Base-by-base conservation (phyloP, 2,888 invertebrate genomes). In the Penaeus monodon region DNA sequence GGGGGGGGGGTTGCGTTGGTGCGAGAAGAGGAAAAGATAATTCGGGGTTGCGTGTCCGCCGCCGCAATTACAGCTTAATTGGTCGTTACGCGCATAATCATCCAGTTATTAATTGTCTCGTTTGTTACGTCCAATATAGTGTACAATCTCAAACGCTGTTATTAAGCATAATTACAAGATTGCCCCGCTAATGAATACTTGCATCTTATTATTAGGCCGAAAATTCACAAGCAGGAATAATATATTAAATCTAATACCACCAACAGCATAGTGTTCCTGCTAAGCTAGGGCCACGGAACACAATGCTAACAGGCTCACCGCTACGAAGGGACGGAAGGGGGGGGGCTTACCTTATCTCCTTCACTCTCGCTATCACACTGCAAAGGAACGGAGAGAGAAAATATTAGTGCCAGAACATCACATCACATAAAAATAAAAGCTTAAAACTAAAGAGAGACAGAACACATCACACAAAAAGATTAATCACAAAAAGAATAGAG, bases 301-400 rank as follows among this genome's bases (percentile, higher is more conserved):
- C 33, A 3, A 33, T 38, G 33, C 33, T 38, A 38, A 38, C 33
- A 4, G 33, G 12, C 49, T 49, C 49, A 12, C 14, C 1, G 49
- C 8, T 49, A 7, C 49, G 49, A 1, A 49, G 49, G 14, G 49
- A 49, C 49, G 49, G 1, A 49, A 12, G 14, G 49, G 12, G 6
- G 14, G 27, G 24, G 29, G 27, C 84, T 44, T 84, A 84, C 84
- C 84, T 84, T 84, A 24, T 84, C 84, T 27, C 84, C 84, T 44
- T 84, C 84, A 49, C 84, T 78, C 84, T 84, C 84, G 78, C 84
- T 84, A 78, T 84, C 84, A 84, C 84, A 84, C 84, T 84, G 84
- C 2, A 84, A 84, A 84, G 22, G 44, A 0, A 81, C 22, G n/a
- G n/a, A n/a, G n/a, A n/a, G n/a, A n/a, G n/a, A 22, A 79, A 27